phyloP scores from a whole-genome alignment of 2,888 invertebrate species.

The Campoplex nolae region DNA sequence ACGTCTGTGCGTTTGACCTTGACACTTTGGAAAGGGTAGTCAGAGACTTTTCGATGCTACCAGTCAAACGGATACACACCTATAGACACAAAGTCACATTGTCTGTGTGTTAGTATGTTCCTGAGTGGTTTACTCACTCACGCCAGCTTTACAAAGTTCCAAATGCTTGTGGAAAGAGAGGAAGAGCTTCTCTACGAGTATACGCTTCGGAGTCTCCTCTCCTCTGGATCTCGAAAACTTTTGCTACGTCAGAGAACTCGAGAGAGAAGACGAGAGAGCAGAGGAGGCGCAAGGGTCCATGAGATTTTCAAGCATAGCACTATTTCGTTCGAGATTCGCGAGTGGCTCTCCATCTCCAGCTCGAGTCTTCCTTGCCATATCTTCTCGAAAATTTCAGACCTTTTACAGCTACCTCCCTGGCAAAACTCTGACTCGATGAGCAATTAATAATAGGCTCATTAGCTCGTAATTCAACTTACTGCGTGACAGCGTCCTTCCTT shows the following conservation, averaged over 20 bases:
- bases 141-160: slow-evolving; percentile 59
- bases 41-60: slow-evolving; percentile 15
- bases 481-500: background rate
- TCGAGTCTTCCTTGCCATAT: slow-evolving; percentile 20
- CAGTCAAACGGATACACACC: slow-evolving; percentile 32
- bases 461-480: slow-evolving; percentile 5
- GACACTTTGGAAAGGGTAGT: slow-evolving; percentile 16
- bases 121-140: slow-evolving; percentile 52
- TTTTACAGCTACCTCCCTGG: background rate
- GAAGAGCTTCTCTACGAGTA: background rate
- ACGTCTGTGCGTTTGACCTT: background rate
- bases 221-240: slow-evolving; percentile 36
- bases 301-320: slow-evolving; percentile 14
- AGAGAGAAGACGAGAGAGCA: background rate
- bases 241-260: slow-evolving; percentile 21
- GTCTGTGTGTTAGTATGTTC: background rate
- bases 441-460: slow-evolving; percentile 40
- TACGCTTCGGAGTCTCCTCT: slow-evolving; percentile 21
- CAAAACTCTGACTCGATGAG: slow-evolving; percentile 37
- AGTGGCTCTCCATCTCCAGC: slow-evolving; percentile 38
- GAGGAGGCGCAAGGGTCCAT: background rate
- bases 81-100: background rate
- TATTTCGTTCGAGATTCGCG: slow-evolving; percentile 35
- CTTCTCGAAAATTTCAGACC: slow-evolving; percentile 29
- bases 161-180: slow-evolving; percentile 27